Base-by-base conservation (phyloP, 2,797 vertebrate species). In the Etheostoma perlongum region DNA sequence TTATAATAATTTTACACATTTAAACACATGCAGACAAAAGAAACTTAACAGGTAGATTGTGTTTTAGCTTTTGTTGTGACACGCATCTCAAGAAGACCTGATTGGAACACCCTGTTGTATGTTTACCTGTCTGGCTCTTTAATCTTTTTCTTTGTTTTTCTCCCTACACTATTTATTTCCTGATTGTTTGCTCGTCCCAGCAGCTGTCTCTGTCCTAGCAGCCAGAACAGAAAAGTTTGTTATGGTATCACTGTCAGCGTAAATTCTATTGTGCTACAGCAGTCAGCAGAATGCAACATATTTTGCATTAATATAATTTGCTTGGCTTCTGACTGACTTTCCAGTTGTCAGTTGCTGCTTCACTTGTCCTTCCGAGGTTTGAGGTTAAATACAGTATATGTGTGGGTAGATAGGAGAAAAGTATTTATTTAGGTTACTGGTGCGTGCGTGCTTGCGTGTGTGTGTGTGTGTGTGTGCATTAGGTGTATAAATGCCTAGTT, bases 1-100 rank as follows among this genome's bases (percentile, higher is more conserved):
- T 85, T 83, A 75, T 49, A 44, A 55, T 74, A 53, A 78, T 15
- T 30, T 13, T 16, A 54, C 23, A 3, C 33, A 27, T 2, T n/a
- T 15, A 36, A 2, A 40, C 19, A 55, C 12, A 44, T 7, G 14
- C 14, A 11, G 12, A 10, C 9, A 78, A 8, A 60, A 14, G n/a
- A 52, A 13, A 30, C 6, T 36, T 27, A 15, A 64, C 5, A 1
- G 27, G 21, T 19, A 21, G 49, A 19, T 30, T 8, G 7, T 57
- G 21, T 46, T 30, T 21, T 10, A 27, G 18, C 2, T n/a, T 36
- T 18, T 44, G 64, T 40, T 62, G 12, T 12, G 6, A 65, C 25
- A 48, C 0, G 0, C 0, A 4, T 47, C n/a, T 60, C n/a, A 23
- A 33, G n/a, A 59, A 46, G 6, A 71, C 73, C 44, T 53, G 36